Percentiles rank a stretch among this genome's conserved stretches.
These are phyloP conservation scores for Zaprionus davidi DNA, from an alignment of 1,140 invertebrate genomes.

Conservation along the genomic window DNA sequence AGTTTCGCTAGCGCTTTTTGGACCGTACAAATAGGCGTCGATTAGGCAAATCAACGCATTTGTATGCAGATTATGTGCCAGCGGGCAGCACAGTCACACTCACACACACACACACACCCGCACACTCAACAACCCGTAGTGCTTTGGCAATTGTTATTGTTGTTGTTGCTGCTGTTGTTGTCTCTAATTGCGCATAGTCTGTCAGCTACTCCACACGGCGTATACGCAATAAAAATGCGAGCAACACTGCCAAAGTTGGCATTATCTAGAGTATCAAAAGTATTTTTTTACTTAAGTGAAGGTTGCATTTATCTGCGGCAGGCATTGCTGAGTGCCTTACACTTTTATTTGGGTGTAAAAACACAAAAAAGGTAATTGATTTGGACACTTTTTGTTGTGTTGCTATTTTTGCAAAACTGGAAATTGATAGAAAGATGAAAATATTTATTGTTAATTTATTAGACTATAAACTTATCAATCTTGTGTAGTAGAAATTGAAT, in stretches of 20 bases:
- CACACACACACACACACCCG: constrained; percentile 16
- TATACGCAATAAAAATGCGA: constrained; percentile 68
- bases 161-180: constrained; percentile 37
- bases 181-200: constrained; percentile 73
- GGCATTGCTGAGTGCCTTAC: background rate
- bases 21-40: constrained; percentile 76
- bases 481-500: too few species aligned
- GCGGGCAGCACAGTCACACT: constrained; percentile 34
- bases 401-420: background rate
- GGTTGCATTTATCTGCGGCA: background rate
- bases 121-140: constrained; percentile 20
- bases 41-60: constrained; percentile 82
- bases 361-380: background rate
- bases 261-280: background rate
- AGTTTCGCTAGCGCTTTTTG: constrained; percentile 48
- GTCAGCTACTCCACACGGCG: constrained; percentile 62
- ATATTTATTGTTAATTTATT: background rate
- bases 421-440: background rate
- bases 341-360: background rate
- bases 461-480: too few species aligned
- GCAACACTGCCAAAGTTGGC: background rate
- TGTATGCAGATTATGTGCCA: constrained; percentile 81
- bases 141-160: constrained; percentile 4
- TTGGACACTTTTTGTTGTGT: background rate
- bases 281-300: background rate